Base-by-base conservation (phyloP, 1,140 invertebrate species). In the Dermatophagoides farinae region DNA sequence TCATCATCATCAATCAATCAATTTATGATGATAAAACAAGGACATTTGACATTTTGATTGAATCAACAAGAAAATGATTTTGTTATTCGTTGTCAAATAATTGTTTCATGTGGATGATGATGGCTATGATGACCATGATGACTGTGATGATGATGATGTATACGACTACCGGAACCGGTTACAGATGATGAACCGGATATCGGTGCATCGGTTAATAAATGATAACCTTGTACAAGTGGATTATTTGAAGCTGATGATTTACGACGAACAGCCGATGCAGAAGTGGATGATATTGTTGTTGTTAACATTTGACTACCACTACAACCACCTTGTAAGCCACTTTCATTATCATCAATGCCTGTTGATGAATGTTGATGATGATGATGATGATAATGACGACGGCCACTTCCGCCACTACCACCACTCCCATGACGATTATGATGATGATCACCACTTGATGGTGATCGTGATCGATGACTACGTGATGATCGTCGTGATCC, bases 191-290 rank as follows among this genome's bases (percentile, higher is more conserved):
- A n/a, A n/a, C 25, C 53, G 14, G 23, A 14, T 55, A 23, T 44
- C 23, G 53, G 53, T 67, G 57, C 55, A 52, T 68, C 66, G 11
- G 60, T 54, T 18, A 68, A 53, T 23, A 68, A 57, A 37, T 66
- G 64, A 61, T 68, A 68, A n/a, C 67, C 66, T 53, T 66, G 65
- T 12, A 58, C 54, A 41, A 67, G 37, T 40, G 66, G 64, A 49
- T 61, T 65, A n/a, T 57, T 64, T 12, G 44, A 20, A 22, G 49
- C 50, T 12, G 53, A 12, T 20, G 53, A 20, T 12, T 20, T 4
- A 20, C 53, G 53, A 37, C 31, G 53, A 5, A 16, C 11, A 52
- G 8, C 20, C 10, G 6, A 10, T 8, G 6, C 52, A 54, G 8
- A 8, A 54, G 16, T 22, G 52, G 53, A 23, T 47, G 46, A 4